A percentile compares a stretch with the other conserved stretches of the same genome.
Evolutionary conservation across 2,113 vertebrate genomes (phyloP).

Genomic region (Falco punctatus): DNA sequence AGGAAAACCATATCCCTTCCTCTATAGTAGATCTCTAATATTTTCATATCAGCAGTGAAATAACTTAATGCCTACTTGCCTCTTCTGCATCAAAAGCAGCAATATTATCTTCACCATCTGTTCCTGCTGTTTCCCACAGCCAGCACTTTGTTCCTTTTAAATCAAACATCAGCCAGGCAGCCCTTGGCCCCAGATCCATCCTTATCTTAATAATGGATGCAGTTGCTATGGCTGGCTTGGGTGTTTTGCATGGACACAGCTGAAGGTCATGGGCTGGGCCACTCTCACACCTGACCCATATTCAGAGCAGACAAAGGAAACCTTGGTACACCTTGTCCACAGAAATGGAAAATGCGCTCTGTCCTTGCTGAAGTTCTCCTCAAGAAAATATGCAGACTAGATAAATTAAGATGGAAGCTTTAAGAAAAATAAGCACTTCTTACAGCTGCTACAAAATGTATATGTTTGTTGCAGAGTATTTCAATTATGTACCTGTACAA

Average conservation of each 20-base stretch:
- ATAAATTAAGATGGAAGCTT: background rate
- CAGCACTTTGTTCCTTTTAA: background rate
- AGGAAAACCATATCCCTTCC: background rate
- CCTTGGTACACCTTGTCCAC: accelerated
- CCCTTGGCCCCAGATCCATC: background rate
- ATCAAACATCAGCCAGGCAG: background rate
- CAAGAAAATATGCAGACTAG: background rate
- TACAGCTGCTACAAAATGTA: background rate
- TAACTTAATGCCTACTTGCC: background rate
- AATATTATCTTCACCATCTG: background rate
- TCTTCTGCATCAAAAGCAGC: background rate
- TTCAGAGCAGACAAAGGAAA: background rate
- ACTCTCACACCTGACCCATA: background rate
- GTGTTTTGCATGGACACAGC: background rate
- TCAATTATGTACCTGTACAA: background rate
- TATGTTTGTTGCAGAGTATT: background rate
- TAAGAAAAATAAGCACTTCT: background rate
- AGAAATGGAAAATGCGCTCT: background rate
- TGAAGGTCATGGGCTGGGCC: background rate
- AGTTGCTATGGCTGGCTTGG: background rate
- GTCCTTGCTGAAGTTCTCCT: background rate
- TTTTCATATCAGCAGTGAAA: background rate
- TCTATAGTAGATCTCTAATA: background rate
- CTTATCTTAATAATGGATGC: background rate
- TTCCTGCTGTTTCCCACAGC: background rate